Base-by-base conservation (phyloP, 2,113 vertebrate species). In the Myrmophylax atrothorax region DNA sequence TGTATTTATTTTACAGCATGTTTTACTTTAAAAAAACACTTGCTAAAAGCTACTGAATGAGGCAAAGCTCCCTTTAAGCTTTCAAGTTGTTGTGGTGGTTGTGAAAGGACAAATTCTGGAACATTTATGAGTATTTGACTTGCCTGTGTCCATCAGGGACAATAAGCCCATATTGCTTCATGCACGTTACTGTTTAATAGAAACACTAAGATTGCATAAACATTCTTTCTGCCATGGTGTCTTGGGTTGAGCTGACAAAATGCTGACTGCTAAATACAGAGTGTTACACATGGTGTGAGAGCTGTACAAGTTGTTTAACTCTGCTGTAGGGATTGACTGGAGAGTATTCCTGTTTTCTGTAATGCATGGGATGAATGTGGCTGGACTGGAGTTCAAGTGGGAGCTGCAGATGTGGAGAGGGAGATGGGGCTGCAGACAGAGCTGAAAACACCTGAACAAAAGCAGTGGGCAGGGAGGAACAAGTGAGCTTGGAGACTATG, bases 331-430 rank as follows among this genome's bases (percentile, higher is more conserved):
- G 87, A 33, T 25, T 37, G 79, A 87, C 79, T 75, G 33, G 59
- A 70, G 64, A 50, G 29, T 73, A n/a, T 81, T 93, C 52, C 73
- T 70, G 8, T 60, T 93, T 84, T 67, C 80, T 63, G 66, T 50
- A 74, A 37, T 68, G 63, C 19, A 7, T 63, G 74, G 72, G 46
- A 64, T 66, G 60, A 76, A 50, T 42, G 49, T 9, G 29, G 63
- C 85, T 78, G 81, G 60, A 72, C 83, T 33, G 37, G 64, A 88
- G 68, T 23, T 95, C 60, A 81, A 42, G 67, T 81, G 88, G 58
- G 62, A 93, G 73, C 24, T 89, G 86, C 76, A 92, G 90, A 78
- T 92, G 85, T 76, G 68, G 20, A 76, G 75, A 64, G 50, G 62
- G 75, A 91, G 46, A 85, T n/a, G 35, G 24, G 49, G 62, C 84